Conservation (phyloP, 2,797 vertebrate genomes). For the Galago senegalensis region DNA sequence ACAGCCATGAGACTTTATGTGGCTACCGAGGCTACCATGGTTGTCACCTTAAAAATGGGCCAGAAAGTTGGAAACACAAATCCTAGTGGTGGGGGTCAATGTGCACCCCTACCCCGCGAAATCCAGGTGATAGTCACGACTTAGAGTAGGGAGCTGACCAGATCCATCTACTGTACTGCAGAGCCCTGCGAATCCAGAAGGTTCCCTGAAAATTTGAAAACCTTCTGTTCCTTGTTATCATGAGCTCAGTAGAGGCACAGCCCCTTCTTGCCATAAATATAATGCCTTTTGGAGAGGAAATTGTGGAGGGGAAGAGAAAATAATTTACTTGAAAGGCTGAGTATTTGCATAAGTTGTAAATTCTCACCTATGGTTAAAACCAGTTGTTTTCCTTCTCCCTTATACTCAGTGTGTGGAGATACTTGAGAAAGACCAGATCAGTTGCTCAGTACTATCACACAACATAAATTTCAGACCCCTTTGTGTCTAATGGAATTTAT, state of each 20-base stretch:
- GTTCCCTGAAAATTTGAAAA: not conserved
- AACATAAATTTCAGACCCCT: not conserved
- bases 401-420: not conserved
- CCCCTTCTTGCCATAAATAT: not conserved
- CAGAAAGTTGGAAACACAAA: not conserved
- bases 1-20: not conserved
- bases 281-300: not conserved
- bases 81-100: not conserved
- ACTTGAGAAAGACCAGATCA: not conserved
- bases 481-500: constrained; percentile 28
- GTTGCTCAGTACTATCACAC: not conserved
- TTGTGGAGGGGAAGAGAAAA: not conserved
- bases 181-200: not conserved
- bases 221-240: not conserved
- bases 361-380: not conserved
- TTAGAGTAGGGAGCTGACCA: not conserved
- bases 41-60: not conserved
- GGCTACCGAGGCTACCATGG: not conserved
- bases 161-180: not conserved
- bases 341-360: constrained; percentile 1
- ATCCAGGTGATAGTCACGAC: not conserved
- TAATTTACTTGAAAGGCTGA: not conserved
- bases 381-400: not conserved
- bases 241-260: not conserved
- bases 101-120: not conserved